Conservation (phyloP, 2,797 vertebrate species). For the Acipenser oxyrinchus region DNA sequence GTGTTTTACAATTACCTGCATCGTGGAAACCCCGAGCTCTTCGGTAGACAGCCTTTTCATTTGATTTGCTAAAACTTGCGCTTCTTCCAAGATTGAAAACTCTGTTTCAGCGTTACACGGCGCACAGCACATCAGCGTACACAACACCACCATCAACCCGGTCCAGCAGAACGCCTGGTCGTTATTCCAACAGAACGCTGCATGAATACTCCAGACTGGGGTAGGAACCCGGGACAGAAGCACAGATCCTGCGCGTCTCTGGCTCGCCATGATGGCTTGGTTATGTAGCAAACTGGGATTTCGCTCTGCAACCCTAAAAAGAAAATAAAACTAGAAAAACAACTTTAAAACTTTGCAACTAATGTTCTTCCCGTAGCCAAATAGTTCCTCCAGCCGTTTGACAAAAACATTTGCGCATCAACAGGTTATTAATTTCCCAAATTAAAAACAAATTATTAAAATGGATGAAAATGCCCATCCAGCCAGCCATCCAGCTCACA, state of each 20-base stretch:
- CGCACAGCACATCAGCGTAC: conserved; percentile 56
- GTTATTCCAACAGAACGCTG: conserved; percentile 24
- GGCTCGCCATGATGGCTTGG: conserved; percentile 63
- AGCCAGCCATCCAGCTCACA: conserved; percentile 25
- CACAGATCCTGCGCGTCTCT: conserved; percentile 39
- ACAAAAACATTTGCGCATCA: conserved; percentile 31
- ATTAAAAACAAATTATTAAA: conserved; percentile 31
- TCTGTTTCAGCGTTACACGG: conserved; percentile 69
- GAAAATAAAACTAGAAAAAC: conserved; percentile 47
- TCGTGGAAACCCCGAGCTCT: conserved; percentile 86
- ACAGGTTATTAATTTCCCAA: conserved; percentile 20
- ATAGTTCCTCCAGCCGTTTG: conserved; percentile 21
- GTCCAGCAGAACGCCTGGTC: conserved; percentile 41
- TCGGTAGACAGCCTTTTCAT: conserved; percentile 85
- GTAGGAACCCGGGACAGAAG: conserved; percentile 31
- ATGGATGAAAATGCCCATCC: conserved; percentile 12
- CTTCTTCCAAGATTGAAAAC: conserved; percentile 89
- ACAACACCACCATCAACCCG: conserved; percentile 44
- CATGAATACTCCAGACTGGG: conserved; percentile 35
- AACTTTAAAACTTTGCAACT: conserved; percentile 58
- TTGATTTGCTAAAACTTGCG: conserved; percentile 81
- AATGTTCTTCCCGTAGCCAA: conserved; percentile 26
- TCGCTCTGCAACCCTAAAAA: conserved; percentile 26
- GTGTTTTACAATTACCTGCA: conserved; percentile 72
- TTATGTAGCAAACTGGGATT: conserved; percentile 31